Percentiles rank a stretch among this genome's conserved stretches.
Conservation (phyloP, 2,888 invertebrate genomes). For the Epinotia bilunana region DNA sequence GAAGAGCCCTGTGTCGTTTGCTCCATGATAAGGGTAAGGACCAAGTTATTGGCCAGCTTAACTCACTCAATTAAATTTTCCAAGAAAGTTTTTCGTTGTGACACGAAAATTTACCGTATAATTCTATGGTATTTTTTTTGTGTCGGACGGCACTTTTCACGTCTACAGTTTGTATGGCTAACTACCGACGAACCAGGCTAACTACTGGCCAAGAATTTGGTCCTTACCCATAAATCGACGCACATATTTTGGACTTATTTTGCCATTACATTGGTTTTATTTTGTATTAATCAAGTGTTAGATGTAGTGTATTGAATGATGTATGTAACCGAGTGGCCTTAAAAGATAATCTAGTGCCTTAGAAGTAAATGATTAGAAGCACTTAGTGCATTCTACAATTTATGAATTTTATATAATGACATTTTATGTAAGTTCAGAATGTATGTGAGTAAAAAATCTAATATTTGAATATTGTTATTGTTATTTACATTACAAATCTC, state of each 20-base stretch:
- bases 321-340: constrained; percentile 3
- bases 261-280: constrained; percentile 3
- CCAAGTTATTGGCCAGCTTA: too few relatives aligned
- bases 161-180: too few relatives aligned
- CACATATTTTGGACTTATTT: background rate
- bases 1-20: background rate
- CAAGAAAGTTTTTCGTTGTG: too few relatives aligned
- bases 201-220: too few relatives aligned
- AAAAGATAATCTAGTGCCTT: constrained; percentile 21
- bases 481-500: background rate
- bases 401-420: background rate
- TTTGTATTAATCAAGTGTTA: constrained; percentile 8
- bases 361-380: background rate
- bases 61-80: too few relatives aligned
- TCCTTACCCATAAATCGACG: background rate
- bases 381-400: background rate
- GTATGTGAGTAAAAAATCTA: background rate
- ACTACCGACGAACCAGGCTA: too few relatives aligned
- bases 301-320: background rate
- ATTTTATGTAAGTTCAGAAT: background rate
- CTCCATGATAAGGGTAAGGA: background rate
- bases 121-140: too few relatives aligned
- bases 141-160: too few relatives aligned
- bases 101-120: too few relatives aligned
- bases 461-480: constrained; percentile 1